Evolutionary conservation across 2,113 vertebrate genomes (phyloP).

Genomic region (Leptodactylus fuscus): DNA sequence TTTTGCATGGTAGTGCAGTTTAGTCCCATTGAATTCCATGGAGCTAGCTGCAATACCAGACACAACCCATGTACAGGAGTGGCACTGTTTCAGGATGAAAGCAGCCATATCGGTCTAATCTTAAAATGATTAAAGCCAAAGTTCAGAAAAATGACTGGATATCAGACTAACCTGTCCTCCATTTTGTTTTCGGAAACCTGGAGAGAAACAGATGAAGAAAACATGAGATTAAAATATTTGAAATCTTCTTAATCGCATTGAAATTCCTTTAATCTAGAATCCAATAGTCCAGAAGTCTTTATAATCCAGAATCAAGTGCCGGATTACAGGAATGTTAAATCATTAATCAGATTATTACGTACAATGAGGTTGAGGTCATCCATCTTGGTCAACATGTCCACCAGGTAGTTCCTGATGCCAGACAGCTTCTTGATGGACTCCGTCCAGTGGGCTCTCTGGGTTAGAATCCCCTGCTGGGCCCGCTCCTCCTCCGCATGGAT

Average conservation of each 20-base stretch:
- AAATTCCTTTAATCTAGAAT: background rate
- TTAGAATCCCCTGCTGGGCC: constrained; percentile 90
- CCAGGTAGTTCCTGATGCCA: constrained; percentile 81
- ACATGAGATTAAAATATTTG: background rate
- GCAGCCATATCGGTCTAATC: too few relatives aligned
- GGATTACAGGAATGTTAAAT: too few relatives aligned
- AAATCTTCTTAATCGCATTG: background rate
- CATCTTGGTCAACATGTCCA: constrained; percentile 83
- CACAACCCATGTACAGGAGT: too few relatives aligned
- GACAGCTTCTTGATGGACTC: constrained; percentile 80
- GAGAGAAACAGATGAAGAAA: background rate
- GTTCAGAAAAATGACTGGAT: too few relatives aligned
- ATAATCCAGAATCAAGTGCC: background rate
- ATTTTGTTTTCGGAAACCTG: constrained; percentile 42
- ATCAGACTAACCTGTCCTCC: constrained; percentile 42
- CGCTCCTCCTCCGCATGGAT: constrained; percentile 89
- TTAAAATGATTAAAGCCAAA: too few relatives aligned
- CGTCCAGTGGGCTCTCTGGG: constrained; percentile 87
- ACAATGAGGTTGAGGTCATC: constrained; percentile 85
- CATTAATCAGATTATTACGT: constrained; percentile 71
- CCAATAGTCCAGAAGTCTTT: background rate
- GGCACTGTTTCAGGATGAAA: too few relatives aligned
- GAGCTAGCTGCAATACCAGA: too few relatives aligned
- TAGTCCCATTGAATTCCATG: too few relatives aligned
- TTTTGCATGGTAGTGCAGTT: too few relatives aligned